Conservation (phyloP, 2,888 invertebrate species). For the Eristalis pertinax region DNA sequence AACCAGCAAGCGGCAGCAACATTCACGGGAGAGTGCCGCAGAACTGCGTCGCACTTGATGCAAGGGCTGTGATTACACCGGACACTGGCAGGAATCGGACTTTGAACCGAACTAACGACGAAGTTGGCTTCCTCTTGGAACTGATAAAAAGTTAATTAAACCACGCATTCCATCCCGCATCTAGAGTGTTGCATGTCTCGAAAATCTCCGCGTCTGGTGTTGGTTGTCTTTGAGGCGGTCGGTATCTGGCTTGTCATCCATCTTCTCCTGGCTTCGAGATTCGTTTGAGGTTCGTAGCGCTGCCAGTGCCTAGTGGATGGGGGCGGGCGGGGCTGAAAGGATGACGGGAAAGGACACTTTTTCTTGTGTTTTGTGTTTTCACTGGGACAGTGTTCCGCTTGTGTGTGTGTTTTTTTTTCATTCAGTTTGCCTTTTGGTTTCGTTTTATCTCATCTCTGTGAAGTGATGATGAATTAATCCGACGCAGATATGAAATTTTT, state of each 20-base stretch:
- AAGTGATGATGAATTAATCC: constrained; percentile 72
- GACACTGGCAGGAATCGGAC: constrained; percentile 35
- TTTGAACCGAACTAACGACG: constrained; percentile 43
- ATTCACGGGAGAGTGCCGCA: constrained; percentile 54
- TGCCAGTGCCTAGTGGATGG: not conserved
- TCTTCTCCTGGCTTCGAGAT: constrained; percentile 1
- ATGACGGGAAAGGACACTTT: constrained; percentile 44
- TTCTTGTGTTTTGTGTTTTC: constrained; percentile 18
- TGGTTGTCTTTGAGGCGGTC: constrained; percentile 62
- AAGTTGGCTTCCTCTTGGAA: constrained; percentile 67
- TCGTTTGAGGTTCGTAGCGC: constrained; percentile 22
- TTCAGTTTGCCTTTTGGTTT: not conserved
- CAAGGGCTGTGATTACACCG: constrained; percentile 57
- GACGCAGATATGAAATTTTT: constrained; percentile 69
- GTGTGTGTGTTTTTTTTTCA: constrained; percentile 2
- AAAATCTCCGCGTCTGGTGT: constrained; percentile 58
- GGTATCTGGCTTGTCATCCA: constrained; percentile 24
- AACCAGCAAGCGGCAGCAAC: constrained; percentile 52
- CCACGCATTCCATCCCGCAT: constrained; percentile 54
- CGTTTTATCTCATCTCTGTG: constrained; percentile 49
- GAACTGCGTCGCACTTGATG: constrained; percentile 28
- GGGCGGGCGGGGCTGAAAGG: not conserved
- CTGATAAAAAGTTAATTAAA: constrained; percentile 73
- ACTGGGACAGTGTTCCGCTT: constrained; percentile 37
- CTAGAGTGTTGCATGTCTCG: constrained; percentile 31